phyloP scores from a whole-genome alignment of 2,797 vertebrate genomes.

The Clarias fuscus region DNA sequence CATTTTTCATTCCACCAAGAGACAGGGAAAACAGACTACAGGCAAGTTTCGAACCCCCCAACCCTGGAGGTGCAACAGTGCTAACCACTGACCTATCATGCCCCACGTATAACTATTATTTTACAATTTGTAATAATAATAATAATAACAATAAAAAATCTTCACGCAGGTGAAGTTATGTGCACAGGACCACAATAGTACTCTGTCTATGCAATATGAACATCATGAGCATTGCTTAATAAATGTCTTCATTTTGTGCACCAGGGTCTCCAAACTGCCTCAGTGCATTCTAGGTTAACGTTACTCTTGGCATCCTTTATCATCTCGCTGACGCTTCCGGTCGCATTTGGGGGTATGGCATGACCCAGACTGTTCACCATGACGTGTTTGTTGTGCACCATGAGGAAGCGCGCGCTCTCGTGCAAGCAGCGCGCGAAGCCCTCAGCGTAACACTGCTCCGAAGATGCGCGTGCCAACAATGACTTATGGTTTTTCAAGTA shows the following conservation, averaged over 20 bases:
- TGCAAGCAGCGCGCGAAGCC: background rate
- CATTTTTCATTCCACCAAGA: no score
- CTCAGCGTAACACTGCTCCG: background rate
- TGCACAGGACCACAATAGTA: background rate
- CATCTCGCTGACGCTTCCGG: background rate
- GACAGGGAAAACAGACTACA: no score
- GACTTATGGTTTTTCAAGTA: background rate
- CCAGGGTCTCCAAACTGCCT: background rate
- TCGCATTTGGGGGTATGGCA: background rate
- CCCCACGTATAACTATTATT: background rate
- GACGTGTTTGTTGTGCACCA: background rate
- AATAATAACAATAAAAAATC: background rate
- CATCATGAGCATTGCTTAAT: background rate
- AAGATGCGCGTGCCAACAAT: background rate
- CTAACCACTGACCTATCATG: no score
- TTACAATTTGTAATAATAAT: background rate
- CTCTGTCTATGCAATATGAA: background rate
- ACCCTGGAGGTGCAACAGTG: no score
- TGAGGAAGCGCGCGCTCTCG: slow-evolving; percentile 2
- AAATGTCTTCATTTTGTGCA: background rate
- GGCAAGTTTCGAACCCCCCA: no score
- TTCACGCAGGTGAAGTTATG: background rate
- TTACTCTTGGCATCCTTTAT: background rate
- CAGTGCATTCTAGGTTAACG: background rate
- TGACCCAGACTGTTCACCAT: background rate